Evolutionary conservation across 2,797 vertebrate species (phyloP), one percentile per base, ranked within the genome.

Genomic region (Enteromius argenteus): DNA sequence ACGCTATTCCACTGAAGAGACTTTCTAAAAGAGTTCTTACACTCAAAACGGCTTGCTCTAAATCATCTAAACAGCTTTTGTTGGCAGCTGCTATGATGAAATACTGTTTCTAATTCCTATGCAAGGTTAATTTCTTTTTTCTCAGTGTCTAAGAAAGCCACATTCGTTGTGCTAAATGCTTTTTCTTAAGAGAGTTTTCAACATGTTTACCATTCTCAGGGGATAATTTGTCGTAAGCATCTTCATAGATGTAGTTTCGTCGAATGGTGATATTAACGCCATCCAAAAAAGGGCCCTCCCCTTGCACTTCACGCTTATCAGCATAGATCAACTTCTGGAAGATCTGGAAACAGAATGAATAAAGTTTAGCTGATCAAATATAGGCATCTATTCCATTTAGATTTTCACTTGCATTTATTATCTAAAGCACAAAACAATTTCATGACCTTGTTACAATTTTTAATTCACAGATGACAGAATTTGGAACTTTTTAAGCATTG

Each of bases 201-300:
- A 32, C 49, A n/a, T 62, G 8, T 62, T 84, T 95, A 99, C 98
- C 98, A 17, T 99, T 99, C 94, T 99, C 98, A n/a, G 97, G 98
- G 72, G 98, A 99, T 85, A 99, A 96, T 86, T 99, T 99, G 92
- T 99, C 98, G 42, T 99, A 99, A 68, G 98, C 98, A 75, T 99
- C 98, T 90, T 99, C 98, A 83, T 99, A 99, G 92, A 99, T 99
- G 90, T 99, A 99, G 93, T 99, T 99, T 88, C 98, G 96, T 87
- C 98, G 96, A 90, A 99, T 99, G 86, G 97, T 99, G 86, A 99
- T 95, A 83, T 96, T 99, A 91, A 99, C 98, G 86, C 98, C 98
- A 88, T 99, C 97, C 32, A 97, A 93, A 94, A 99, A 98, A 0
- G 97, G 97, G 19, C 98, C 97, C 30, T 99, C 98, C 42, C 97